Base-by-base conservation (phyloP, 2,888 invertebrate genomes). In the Thymelicus sylvestris region DNA sequence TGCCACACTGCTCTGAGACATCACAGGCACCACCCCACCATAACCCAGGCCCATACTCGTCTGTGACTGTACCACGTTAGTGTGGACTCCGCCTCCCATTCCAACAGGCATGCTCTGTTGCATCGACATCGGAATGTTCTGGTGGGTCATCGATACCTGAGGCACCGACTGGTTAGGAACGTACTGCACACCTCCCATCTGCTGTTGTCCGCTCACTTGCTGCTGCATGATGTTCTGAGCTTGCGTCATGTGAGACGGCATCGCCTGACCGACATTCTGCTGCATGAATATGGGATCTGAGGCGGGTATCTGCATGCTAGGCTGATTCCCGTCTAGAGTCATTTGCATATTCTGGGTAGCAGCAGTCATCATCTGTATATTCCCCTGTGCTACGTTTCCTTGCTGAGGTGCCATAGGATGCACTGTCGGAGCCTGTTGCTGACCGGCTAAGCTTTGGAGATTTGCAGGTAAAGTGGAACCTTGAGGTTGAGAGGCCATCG, bases 391-490 rank as follows among this genome's bases (percentile, higher is more conserved):
- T 82, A 95, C 94, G 77, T 90, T 95, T 74, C 94, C 94, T 79
- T 95, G 93, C 75, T 95, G 95, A 5, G 90, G 87, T 73, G 90
- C 87, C 83, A 93, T 92, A 52, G 86, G 81, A 76, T 93, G 93
- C 67, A 93, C 92, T 19, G 86, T 78, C 57, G 82, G 82, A 7
- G 92, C 87, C 79, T 95, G 92, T 81, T 94, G 95, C 76, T 92
- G 95, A 61, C 88, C 88, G 72, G 89, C 90, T 70, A 94, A 79
- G 66, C 90, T 90, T 81, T 95, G 95, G 78, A 95, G 89, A 89
- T 95, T 95, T 15, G 95, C 91, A 50, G 95, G 95, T 78, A 95
- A 88, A n/a, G 95, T 95, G 0, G 95, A 88, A n/a, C 95, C 95
- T 77, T 95, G 95, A 39, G 92, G 92, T 78, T 91, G 93, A 71